Conservation (phyloP, 2,888 invertebrate genomes). For the Eupithecia abbreviata region DNA sequence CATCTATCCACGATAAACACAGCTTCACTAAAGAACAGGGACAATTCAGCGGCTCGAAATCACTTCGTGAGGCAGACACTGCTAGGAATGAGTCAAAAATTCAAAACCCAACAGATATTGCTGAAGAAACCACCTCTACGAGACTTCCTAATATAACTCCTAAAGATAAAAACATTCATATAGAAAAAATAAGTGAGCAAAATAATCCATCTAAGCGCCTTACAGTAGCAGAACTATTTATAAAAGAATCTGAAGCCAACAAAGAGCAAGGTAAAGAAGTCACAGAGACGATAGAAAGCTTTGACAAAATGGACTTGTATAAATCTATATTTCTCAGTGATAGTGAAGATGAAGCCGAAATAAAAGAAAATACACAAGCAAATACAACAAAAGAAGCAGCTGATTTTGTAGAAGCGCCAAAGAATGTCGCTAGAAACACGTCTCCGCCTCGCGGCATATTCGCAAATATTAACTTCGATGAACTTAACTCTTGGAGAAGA, state of each 20-base stretch:
- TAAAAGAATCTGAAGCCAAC: slow-evolving; percentile 73
- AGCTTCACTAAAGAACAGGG: slow-evolving; percentile 80
- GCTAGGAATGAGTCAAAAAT: slow-evolving; percentile 18
- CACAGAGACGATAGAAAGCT: slow-evolving; percentile 74
- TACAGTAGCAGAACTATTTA: slow-evolving; percentile 77
- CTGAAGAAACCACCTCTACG: slow-evolving; percentile 6
- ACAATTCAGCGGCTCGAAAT: slow-evolving; percentile 75
- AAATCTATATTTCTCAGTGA: slow-evolving; percentile 94
- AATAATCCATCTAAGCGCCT: slow-evolving; percentile 65
- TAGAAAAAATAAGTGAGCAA: slow-evolving; percentile 30
- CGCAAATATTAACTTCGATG: slow-evolving; percentile 86
- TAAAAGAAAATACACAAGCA: slow-evolving; percentile 19
- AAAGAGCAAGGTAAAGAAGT: slow-evolving; percentile 61
- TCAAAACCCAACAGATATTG: neutral
- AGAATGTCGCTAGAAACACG: slow-evolving; percentile 85
- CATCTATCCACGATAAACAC: slow-evolving; percentile 82
- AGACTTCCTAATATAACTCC: neutral
- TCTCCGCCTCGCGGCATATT: slow-evolving; percentile 90
- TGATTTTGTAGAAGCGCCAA: slow-evolving; percentile 67
- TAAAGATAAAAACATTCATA: neutral
- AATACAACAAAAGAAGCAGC: slow-evolving; percentile 5
- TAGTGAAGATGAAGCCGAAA: slow-evolving; percentile 85
- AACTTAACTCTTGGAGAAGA: slow-evolving; percentile 77
- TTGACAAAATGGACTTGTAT: slow-evolving; percentile 89
- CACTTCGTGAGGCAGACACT: slow-evolving; percentile 45